A percentile compares a stretch with the other conserved stretches of the same genome.
These are phyloP conservation scores for Drosophila mayaguana DNA, from an alignment of 2,888 invertebrate species.

Conservation along the genomic window DNA sequence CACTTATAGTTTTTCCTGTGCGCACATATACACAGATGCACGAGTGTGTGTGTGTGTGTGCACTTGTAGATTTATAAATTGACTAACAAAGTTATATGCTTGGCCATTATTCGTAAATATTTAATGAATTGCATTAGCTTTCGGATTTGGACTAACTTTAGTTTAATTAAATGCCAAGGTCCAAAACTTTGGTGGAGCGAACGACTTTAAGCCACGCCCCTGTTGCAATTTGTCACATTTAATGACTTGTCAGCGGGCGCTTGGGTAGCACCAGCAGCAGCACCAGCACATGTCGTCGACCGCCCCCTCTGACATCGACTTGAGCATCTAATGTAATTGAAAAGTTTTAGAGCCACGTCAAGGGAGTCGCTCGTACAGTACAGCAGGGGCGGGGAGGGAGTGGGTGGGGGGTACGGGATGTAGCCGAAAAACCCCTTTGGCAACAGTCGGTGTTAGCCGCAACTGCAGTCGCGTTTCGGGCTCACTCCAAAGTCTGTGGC, in stretches of 20 bases:
- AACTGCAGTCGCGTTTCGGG: slow-evolving; percentile 38
- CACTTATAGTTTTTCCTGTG: slow-evolving; percentile 23
- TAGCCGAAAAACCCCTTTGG: slow-evolving; percentile 4
- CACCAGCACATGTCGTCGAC: slow-evolving; percentile 55
- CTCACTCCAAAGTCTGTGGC: slow-evolving; percentile 24
- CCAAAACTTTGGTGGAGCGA: slow-evolving; percentile 51
- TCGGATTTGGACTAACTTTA: slow-evolving; percentile 53
- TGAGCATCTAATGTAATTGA: slow-evolving; percentile 75
- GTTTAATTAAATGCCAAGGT: slow-evolving; percentile 73
- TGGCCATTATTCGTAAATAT: slow-evolving; percentile 64
- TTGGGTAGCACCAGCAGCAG: slow-evolving; percentile 46
- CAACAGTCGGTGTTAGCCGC: slow-evolving; percentile 52
- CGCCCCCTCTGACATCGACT: slow-evolving; percentile 47
- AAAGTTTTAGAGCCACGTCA: slow-evolving; percentile 63
- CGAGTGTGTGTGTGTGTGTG: slow-evolving; percentile 2
- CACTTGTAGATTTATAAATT: slow-evolving; percentile 41
- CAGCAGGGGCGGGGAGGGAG: not conserved
- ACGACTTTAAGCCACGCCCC: slow-evolving; percentile 62
- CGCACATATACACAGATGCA: not conserved
- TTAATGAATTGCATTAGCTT: slow-evolving; percentile 75
- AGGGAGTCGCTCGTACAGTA: slow-evolving; percentile 15
- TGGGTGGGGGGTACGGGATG: no score
- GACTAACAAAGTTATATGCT: slow-evolving; percentile 53
- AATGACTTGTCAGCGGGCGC: slow-evolving; percentile 78
- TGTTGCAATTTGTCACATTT: slow-evolving; percentile 73